Percentiles rank a stretch among this genome's conserved stretches.
Conservation (phyloP, 2,797 vertebrate genomes). For the Phyllotis vaccarum region DNA sequence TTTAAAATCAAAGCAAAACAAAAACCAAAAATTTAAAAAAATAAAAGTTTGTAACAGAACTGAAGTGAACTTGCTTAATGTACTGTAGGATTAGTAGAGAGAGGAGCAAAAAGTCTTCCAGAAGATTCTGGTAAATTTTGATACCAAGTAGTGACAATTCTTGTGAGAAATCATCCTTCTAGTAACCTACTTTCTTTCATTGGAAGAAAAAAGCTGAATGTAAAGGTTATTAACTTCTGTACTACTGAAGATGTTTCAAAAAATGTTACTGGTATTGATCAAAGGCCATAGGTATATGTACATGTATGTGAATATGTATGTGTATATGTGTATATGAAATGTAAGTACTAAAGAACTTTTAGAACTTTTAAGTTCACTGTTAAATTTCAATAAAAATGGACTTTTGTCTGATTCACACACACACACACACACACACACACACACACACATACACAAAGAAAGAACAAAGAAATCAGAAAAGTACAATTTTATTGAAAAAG, state of each 20-base stretch:
- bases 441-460: too few species aligned
- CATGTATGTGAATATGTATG: slow-evolving; percentile 24
- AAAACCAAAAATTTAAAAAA: too few species aligned
- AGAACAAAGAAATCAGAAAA: too few species aligned
- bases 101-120: neutral
- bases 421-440: too few species aligned
- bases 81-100: too few species aligned
- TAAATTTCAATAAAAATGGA: slow-evolving; percentile 61
- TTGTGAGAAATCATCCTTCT: slow-evolving; percentile 31
- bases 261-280: neutral
- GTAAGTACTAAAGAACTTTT: slow-evolving; percentile 55
- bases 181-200: neutral
- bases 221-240: slow-evolving; percentile 32
- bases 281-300: slow-evolving; percentile 22
- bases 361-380: slow-evolving; percentile 55
- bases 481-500: neutral
- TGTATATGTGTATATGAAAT: slow-evolving; percentile 28
- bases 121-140: slow-evolving; percentile 12
- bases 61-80: neutral
- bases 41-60: slow-evolving; percentile 24
- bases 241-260: slow-evolving; percentile 20
- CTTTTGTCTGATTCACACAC: slow-evolving; percentile 60
- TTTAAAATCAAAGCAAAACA: too few species aligned
- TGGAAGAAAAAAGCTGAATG: slow-evolving; percentile 29
- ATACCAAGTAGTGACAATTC: slow-evolving; percentile 16